Percentiles rank a stretch among this genome's conserved stretches.
phyloP scores from a whole-genome alignment of 2,113 vertebrate genomes.

The Microtus pennsylvanicus region DNA sequence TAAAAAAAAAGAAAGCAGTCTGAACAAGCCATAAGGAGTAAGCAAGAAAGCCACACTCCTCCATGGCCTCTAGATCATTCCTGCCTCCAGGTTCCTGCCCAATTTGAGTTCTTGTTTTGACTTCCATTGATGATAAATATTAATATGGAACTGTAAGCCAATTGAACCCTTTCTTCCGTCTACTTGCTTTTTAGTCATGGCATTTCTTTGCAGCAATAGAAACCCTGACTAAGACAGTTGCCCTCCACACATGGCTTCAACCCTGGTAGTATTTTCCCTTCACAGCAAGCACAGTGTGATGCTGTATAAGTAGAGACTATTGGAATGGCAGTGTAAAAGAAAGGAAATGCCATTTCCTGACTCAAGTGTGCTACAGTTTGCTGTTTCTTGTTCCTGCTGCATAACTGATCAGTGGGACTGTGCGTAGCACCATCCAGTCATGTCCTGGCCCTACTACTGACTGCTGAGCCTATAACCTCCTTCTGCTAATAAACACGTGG shows the following conservation, averaged over 20 bases:
- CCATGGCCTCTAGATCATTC: background rate
- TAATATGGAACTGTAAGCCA: background rate
- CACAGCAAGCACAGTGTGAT: background rate
- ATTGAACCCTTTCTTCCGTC: background rate
- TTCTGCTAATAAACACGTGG: background rate
- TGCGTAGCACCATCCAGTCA: fast-evolving
- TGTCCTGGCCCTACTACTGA: background rate
- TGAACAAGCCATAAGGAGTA: background rate
- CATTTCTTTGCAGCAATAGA: background rate
- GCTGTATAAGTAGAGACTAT: background rate
- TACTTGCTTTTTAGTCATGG: background rate
- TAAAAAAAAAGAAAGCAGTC: background rate
- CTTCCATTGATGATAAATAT: background rate
- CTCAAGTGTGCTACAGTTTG: background rate
- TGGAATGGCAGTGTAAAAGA: background rate
- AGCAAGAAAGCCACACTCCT: background rate
- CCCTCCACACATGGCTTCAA: background rate
- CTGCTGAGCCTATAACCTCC: background rate
- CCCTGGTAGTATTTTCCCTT: background rate
- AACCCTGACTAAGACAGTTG: background rate
- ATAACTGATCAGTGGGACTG: background rate
- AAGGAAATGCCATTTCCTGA: background rate
- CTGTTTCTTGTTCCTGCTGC: background rate
- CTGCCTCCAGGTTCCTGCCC: background rate
- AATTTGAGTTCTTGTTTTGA: background rate